Evolutionary conservation across 2,797 vertebrate species (phyloP).

Genomic region (Caiman crocodilus): DNA sequence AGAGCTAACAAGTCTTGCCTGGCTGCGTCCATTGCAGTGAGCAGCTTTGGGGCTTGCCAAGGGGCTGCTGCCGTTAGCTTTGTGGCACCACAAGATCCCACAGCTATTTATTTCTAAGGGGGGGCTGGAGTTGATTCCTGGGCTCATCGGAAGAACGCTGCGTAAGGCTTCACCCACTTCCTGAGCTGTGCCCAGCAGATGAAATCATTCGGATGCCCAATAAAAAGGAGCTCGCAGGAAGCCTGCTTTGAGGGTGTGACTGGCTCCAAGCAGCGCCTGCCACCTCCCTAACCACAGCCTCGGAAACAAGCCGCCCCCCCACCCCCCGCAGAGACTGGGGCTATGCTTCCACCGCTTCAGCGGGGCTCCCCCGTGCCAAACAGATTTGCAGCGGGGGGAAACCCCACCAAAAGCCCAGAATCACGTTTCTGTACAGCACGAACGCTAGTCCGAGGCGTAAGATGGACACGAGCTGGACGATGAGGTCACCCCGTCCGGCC

Average conservation of each 20-base stretch:
- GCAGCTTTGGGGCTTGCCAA: accelerated
- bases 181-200: conserved; percentile 51
- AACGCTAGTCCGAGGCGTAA: neutral
- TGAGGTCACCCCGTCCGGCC: conserved; percentile 30
- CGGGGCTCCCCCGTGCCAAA: neutral
- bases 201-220: conserved; percentile 21
- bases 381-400: neutral
- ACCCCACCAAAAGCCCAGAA: neutral
- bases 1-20: neutral
- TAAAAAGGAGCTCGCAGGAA: conserved; percentile 31
- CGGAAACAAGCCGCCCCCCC: conserved; percentile 27
- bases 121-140: conserved; percentile 32
- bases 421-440: neutral
- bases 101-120: neutral
- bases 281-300: neutral
- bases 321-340: neutral
- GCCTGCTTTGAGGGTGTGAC: conserved; percentile 51
- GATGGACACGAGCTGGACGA: neutral
- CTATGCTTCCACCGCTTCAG: neutral
- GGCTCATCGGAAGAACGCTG: conserved; percentile 13
- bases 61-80: accelerated
- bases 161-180: conserved; percentile 58
- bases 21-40: too few relatives aligned
- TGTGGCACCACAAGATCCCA: neutral
- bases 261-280: conserved; percentile 25